phyloP scores from a whole-genome alignment of 1,140 invertebrate genomes.

The Stegodyphus mimosarum region DNA sequence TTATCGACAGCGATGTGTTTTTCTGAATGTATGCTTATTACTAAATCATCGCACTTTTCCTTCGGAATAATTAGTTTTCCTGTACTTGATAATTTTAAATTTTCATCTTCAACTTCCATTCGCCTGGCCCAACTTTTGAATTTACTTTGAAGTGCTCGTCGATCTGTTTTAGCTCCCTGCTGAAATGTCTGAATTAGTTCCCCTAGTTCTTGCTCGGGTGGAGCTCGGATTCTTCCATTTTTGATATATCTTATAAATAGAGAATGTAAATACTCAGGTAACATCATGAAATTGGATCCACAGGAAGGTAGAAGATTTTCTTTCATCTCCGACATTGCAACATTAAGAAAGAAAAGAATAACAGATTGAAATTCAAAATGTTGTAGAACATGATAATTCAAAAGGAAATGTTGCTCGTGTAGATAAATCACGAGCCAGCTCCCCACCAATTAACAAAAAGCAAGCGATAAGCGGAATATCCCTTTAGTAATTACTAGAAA shows the following conservation, averaged over 20 bases:
- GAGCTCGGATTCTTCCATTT: slow-evolving; percentile 23
- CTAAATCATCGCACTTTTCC: slow-evolving; percentile 34
- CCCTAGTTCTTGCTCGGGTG: slow-evolving; percentile 13
- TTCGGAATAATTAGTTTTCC: slow-evolving; percentile 44
- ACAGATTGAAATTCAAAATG: neutral
- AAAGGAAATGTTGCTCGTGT: no score
- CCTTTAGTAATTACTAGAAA: no score
- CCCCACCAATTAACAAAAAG: no score
- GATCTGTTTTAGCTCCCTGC: slow-evolving; percentile 41
- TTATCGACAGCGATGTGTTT: slow-evolving; percentile 17
- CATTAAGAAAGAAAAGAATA: neutral
- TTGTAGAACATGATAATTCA: no score
- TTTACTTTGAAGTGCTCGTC: slow-evolving; percentile 53
- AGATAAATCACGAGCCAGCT: no score
- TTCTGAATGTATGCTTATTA: slow-evolving; percentile 37
- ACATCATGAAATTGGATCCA: slow-evolving; percentile 43
- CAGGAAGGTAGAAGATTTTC: neutral
- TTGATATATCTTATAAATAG: slow-evolving; percentile 47
- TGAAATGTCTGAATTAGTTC: slow-evolving; percentile 52
- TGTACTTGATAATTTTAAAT: slow-evolving; percentile 7
- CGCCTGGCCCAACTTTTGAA: slow-evolving; percentile 55
- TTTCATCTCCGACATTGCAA: neutral
- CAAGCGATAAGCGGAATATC: no score
- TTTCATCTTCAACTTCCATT: slow-evolving; percentile 26
- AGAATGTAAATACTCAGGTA: slow-evolving; percentile 22